These are phyloP conservation scores for Damaliscus lunatus DNA, from an alignment of 2,113 vertebrate species.

Conservation along the genomic window DNA sequence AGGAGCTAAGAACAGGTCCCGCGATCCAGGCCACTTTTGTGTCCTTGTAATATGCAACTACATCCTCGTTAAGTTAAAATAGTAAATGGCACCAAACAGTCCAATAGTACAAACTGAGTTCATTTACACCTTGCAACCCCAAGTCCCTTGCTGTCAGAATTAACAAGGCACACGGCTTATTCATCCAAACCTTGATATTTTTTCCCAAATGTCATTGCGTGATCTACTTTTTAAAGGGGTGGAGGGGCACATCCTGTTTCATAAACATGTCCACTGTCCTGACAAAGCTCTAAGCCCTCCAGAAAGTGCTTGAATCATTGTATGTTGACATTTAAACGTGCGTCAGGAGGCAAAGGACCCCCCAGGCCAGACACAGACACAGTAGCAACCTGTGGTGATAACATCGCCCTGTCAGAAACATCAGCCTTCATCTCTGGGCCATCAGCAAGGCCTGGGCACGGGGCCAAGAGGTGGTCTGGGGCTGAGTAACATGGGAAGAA, in stretches of 20 bases:
- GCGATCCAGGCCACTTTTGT: accelerated
- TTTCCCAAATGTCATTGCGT: accelerated
- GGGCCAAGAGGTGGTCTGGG: background rate
- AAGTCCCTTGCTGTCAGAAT: background rate
- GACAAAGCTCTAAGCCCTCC: background rate
- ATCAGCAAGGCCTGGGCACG: accelerated
- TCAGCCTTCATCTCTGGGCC: background rate
- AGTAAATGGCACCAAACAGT: background rate
- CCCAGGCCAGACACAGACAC: background rate
- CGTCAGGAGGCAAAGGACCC: background rate
- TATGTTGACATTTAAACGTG: accelerated
- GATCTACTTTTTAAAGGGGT: background rate
- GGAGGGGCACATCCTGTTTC: background rate
- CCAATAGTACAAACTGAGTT: accelerated
- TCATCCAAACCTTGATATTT: background rate
- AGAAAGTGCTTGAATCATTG: background rate
- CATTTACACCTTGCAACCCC: accelerated
- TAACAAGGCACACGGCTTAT: accelerated
- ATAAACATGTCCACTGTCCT: accelerated
- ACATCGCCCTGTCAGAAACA: background rate
- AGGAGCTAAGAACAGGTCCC: background rate
- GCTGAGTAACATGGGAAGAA: background rate
- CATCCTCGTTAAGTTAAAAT: accelerated
- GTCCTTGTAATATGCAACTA: too few relatives aligned
- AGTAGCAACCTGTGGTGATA: accelerated